Conservation (phyloP, 2,888 invertebrate species). For the Aphodius sticticus region DNA sequence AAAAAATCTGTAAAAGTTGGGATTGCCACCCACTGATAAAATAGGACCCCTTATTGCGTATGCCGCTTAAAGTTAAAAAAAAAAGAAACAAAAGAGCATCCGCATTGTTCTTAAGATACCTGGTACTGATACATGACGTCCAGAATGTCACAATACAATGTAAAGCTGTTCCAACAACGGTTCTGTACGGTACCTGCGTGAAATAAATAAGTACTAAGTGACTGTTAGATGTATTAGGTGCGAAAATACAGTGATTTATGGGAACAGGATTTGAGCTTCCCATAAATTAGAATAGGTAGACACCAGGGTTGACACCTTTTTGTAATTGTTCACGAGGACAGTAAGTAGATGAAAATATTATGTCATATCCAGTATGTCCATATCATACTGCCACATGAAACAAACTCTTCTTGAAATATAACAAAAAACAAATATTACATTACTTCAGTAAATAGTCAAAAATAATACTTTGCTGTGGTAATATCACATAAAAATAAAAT, state of each 20-base stretch:
- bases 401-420: too few relatives aligned
- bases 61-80: background rate
- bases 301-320: too few relatives aligned
- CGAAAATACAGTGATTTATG: background rate
- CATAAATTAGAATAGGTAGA: background rate
- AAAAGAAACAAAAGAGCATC: background rate
- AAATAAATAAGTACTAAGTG: background rate
- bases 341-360: too few relatives aligned
- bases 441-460: too few relatives aligned
- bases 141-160: conserved; percentile 4
- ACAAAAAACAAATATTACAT: too few relatives aligned
- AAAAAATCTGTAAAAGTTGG: background rate
- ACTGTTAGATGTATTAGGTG: background rate
- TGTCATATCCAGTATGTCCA: too few relatives aligned
- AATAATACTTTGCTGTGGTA: too few relatives aligned
- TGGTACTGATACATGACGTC: background rate
- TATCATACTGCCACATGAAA: too few relatives aligned
- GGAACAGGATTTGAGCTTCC: background rate
- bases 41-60: background rate
- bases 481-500: too few relatives aligned
- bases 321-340: too few relatives aligned
- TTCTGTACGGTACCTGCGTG: background rate
- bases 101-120: background rate
- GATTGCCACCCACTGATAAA: background rate
- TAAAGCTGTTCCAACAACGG: background rate